Conservation (phyloP, 2,888 invertebrate species). For the Syrista parreyssii region DNA sequence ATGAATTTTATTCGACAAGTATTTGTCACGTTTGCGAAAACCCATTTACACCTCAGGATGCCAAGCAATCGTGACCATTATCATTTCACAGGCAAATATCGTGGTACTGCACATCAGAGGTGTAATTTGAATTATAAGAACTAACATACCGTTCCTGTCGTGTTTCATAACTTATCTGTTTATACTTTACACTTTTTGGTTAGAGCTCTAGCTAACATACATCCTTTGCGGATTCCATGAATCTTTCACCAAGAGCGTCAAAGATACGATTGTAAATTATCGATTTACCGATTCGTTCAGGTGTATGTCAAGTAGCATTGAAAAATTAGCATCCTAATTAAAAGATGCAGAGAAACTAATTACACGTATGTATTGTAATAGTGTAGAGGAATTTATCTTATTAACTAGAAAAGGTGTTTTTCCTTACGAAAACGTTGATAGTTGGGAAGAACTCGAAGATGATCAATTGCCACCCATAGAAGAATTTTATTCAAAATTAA, state of each 20-base stretch:
- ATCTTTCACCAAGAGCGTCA: constrained; percentile 40
- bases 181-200: constrained; percentile 49
- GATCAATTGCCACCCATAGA: constrained; percentile 28
- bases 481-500: constrained; percentile 38
- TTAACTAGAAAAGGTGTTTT: constrained; percentile 48
- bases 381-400: constrained; percentile 27
- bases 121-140: no score
- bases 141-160: no score
- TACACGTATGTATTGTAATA: constrained; percentile 13
- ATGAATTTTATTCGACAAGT: background rate
- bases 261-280: constrained; percentile 22
- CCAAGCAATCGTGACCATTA: no score
- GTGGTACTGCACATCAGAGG: no score
- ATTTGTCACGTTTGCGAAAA: no score
- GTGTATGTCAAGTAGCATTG: constrained; percentile 42
- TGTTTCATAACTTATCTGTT: no score
- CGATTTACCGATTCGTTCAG: constrained; percentile 43
- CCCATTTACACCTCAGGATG: constrained; percentile 24
- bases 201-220: constrained; percentile 32
- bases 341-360: constrained; percentile 18
- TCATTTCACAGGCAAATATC: no score
- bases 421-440: constrained; percentile 51
- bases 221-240: background rate
- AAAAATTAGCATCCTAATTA: constrained; percentile 37
- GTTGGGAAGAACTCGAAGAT: no score